A percentile compares a stretch with the other conserved stretches of the same genome.
Conservation (phyloP, 2,113 vertebrate genomes). For the Phaethornis superciliosus region DNA sequence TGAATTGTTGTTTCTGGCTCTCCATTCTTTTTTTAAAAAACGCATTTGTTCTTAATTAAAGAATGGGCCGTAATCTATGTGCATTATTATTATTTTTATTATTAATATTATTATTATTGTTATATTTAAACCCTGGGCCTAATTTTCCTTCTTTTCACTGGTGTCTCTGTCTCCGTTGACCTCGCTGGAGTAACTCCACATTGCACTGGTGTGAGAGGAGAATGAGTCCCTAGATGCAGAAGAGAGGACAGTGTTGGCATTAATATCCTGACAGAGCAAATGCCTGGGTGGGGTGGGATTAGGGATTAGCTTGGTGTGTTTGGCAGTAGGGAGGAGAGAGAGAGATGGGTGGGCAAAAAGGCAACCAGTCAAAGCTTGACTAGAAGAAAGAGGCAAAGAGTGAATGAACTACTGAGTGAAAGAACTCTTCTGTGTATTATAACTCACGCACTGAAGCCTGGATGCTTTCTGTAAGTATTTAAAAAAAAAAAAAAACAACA, state of each 20-base stretch:
- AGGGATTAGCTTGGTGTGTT: background rate
- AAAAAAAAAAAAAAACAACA: background rate
- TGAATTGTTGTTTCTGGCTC: constrained; percentile 6
- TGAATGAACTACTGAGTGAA: constrained; percentile 93
- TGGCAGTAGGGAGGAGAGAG: background rate
- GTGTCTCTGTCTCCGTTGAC: constrained; percentile 59
- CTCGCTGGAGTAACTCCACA: constrained; percentile 48
- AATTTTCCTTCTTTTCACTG: constrained; percentile 46
- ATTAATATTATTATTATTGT: background rate
- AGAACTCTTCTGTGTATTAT: constrained; percentile 80
- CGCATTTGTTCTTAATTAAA: background rate
- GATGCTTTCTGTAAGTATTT: constrained; percentile 85
- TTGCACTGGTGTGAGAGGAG: constrained; percentile 66
- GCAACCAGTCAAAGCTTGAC: background rate
- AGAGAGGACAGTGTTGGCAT: constrained; percentile 4
- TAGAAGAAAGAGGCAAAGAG: constrained; percentile 62
- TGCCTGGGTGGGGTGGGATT: background rate
- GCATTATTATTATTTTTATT: constrained; percentile 54
- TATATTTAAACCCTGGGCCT: constrained; percentile 62
- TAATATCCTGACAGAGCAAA: background rate
- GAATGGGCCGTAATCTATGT: background rate
- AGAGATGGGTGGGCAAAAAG: background rate
- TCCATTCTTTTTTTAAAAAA: background rate
- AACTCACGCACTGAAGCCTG: constrained; percentile 88
- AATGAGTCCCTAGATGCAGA: constrained; percentile 61